Evolutionary conservation across 2,888 invertebrate genomes (phyloP).

Genomic region (Cataglyphis cursor): DNA sequence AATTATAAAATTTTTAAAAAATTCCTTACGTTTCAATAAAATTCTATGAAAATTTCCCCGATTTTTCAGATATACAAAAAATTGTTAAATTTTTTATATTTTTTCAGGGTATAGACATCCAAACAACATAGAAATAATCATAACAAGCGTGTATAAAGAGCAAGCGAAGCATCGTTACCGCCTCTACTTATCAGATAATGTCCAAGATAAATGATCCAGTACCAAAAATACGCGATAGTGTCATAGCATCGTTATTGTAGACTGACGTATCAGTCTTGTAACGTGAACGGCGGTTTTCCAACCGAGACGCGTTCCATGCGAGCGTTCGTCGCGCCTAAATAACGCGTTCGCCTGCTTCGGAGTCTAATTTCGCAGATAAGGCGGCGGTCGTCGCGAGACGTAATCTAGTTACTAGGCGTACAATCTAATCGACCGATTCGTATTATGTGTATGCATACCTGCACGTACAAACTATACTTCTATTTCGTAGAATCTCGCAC

Average conservation of each 20-base stretch:
- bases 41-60: too few relatives aligned
- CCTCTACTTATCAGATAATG: neutral
- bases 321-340: constrained; percentile 72
- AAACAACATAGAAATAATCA: too few relatives aligned
- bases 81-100: too few relatives aligned
- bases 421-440: constrained; percentile 85
- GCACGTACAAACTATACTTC: constrained; percentile 55
- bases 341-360: constrained; percentile 81
- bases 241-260: neutral
- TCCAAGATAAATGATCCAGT: constrained; percentile 1
- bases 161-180: neutral
- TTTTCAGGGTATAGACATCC: too few relatives aligned
- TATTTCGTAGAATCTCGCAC: constrained; percentile 51
- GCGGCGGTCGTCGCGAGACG: constrained; percentile 69
- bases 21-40: too few relatives aligned
- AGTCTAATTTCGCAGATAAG: constrained; percentile 86
- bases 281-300: constrained; percentile 30
- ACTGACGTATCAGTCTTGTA: constrained; percentile 18
- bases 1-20: too few relatives aligned
- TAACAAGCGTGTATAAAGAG: neutral
- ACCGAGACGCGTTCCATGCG: constrained; percentile 22
- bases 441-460: constrained; percentile 79
- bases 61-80: too few relatives aligned
- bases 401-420: constrained; percentile 87
- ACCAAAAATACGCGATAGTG: constrained; percentile 8